Evolutionary conservation across 2,113 vertebrate genomes (phyloP).

Genomic region (Anser brachyrhynchus): DNA sequence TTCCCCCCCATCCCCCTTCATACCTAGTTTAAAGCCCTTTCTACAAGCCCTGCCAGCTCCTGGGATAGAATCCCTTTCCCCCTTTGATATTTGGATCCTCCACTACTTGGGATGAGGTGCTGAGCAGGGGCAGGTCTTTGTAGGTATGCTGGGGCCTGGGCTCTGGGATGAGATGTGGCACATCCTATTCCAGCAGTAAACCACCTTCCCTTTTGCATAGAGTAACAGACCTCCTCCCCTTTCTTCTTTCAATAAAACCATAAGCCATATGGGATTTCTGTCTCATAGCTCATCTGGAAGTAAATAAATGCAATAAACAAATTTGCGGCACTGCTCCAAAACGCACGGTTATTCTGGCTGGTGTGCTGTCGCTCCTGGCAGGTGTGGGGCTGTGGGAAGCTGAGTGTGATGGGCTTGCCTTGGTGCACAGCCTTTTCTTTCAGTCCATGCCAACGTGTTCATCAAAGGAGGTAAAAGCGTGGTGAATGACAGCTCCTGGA

Average conservation of each 20-base stretch:
- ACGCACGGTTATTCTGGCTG: neutral
- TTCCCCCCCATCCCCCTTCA: too few species aligned
- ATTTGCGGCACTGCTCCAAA: neutral
- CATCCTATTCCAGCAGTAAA: neutral
- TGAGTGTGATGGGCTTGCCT: neutral
- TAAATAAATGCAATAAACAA: neutral
- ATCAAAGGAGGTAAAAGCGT: neutral
- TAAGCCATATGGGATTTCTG: neutral
- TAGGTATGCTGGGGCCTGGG: neutral
- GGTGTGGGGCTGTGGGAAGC: neutral
- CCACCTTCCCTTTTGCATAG: neutral
- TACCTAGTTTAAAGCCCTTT: too few species aligned
- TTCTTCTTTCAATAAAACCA: neutral
- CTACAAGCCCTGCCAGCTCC: too few species aligned
- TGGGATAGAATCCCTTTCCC: too few species aligned
- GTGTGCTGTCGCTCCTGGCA: neutral
- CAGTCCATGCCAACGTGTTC: neutral
- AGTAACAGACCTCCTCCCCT: neutral
- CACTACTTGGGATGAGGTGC: neutral
- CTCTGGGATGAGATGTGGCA: neutral
- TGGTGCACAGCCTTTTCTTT: neutral
- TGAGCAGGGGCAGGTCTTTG: neutral
- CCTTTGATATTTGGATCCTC: neutral
- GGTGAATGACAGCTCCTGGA: neutral
- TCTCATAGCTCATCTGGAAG: neutral